phyloP scores from a whole-genome alignment of 2,797 vertebrate genomes.

The Erpetoichthys calabaricus region DNA sequence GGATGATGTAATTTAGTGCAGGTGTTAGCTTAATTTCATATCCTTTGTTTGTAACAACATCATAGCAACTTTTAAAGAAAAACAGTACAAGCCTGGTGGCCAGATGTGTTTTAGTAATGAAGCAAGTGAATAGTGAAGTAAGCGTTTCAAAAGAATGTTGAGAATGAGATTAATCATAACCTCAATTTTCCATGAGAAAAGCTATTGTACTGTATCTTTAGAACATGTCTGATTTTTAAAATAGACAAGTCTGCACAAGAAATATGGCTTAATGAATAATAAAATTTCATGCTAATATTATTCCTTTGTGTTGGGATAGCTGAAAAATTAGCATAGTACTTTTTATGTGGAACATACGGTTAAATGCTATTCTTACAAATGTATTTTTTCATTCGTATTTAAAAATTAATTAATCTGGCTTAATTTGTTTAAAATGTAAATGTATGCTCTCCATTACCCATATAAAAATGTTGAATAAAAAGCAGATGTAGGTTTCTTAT shows the following conservation, averaged over 20 bases:
- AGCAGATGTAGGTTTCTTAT: too few relatives aligned
- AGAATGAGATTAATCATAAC: conserved; percentile 69
- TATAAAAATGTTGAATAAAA: too few relatives aligned
- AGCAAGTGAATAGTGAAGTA: conserved; percentile 74
- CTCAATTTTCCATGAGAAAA: conserved; percentile 47
- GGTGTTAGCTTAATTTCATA: conserved; percentile 28
- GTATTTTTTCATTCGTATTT: too few relatives aligned
- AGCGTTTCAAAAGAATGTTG: conserved; percentile 68
- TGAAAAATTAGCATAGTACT: too few relatives aligned
- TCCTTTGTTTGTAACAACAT: conserved; percentile 61
- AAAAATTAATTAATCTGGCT: too few relatives aligned
- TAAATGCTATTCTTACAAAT: too few relatives aligned
- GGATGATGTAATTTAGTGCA: conserved; percentile 21
- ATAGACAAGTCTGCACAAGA: conserved; percentile 14
- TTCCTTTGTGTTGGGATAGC: too few relatives aligned
- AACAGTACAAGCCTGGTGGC: conserved; percentile 47
- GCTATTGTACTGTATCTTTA: conserved; percentile 42
- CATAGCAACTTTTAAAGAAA: conserved; percentile 43
- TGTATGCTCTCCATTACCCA: too few relatives aligned
- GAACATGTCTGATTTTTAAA: conserved; percentile 24
- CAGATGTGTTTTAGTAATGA: conserved; percentile 81
- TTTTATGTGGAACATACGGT: too few relatives aligned
- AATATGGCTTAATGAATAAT: not conserved
- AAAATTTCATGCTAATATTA: too few relatives aligned
- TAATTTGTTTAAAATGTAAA: too few relatives aligned